Evolutionary conservation across 2,888 invertebrate genomes (phyloP), one percentile per base, ranked within the genome.

Genomic region (Drosophila lacicola): DNA sequence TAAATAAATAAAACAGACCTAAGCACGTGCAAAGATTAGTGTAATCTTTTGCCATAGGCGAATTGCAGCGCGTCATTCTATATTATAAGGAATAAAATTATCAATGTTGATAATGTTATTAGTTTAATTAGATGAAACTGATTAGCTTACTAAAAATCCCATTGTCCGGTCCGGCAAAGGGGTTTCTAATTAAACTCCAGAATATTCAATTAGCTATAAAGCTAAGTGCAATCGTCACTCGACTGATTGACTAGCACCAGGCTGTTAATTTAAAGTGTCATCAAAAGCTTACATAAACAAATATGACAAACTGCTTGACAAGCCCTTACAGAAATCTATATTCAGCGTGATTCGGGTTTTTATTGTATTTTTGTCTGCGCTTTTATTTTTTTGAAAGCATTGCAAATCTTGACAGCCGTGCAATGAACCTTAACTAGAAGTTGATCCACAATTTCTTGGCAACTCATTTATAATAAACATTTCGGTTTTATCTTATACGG

Each of bases 341-440:
- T 34, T 63, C 61, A 53, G 71, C 70, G 47, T 50, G 47, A 71
- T 46, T 14, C 61, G 51, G 34, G 60, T 71, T 63, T 49, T 36
- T 14, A 9, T 46, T 37, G 2, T 11, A 4, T 21, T n/a, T 21
- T 44, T 60, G 11, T 34, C 14, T 21, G 4, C 14, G 1, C 33
- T 33, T 11, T 61, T 4, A 3, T 5, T 37, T 41, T 53, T 53
- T 10, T 41, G 33, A 37, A 25, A 47, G 36, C 17, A 13, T 56
- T 53, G 72, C 73, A 70, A 11, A 36, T 37, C 50, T 57, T 47
- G 39, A 39, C 9, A 25, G 33, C 14, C 55, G 68, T 74, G 36
- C 72, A 72, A 67, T 34, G 74, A 74, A 42, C 72, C 74, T 42
- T 42, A 29, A 47, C 11, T n/a, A 57, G 58, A 41, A 63, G 51